These are phyloP conservation scores for Diabrotica balteata DNA, from an alignment of 2,888 invertebrate species.

Conservation along the genomic window DNA sequence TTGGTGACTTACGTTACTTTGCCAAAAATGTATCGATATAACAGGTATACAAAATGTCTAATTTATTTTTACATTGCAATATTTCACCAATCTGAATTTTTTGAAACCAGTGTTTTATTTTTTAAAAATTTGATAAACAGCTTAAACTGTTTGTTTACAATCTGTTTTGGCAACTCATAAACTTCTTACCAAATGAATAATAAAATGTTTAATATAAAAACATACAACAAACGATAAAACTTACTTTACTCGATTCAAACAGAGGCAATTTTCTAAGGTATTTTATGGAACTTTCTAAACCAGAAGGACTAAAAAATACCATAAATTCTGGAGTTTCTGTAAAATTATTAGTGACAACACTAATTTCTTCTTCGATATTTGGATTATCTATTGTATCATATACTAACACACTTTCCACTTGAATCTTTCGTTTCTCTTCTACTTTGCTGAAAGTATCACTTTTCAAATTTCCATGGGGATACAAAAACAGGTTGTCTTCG, in stretches of 20 bases:
- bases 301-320: slow-evolving; percentile 69
- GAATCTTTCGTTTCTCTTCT: slow-evolving; percentile 57
- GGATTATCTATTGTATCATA: slow-evolving; percentile 65
- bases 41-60: no score
- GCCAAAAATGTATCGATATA: no score
- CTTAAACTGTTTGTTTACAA: no score
- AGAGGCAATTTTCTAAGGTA: slow-evolving; percentile 55
- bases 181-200: no score
- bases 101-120: no score
- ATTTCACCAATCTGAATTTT: no score
- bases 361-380: slow-evolving; percentile 59
- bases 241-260: slow-evolving; percentile 47
- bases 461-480: slow-evolving; percentile 67
- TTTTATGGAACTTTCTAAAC: slow-evolving; percentile 61
- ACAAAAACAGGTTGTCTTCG: slow-evolving; percentile 57
- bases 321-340: slow-evolving; percentile 61
- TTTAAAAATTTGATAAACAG: no score
- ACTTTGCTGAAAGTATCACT: slow-evolving; percentile 62
- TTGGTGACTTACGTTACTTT: no score
- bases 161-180: no score
- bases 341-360: slow-evolving; percentile 54
- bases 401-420: slow-evolving; percentile 62
- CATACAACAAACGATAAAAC: slow-evolving; percentile 1
- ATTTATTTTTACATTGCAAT: no score
- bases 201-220: not conserved